Percentiles rank a stretch among this genome's conserved stretches.
Conservation (phyloP, 2,797 vertebrate genomes). For the Rhinichthys osculus region DNA sequence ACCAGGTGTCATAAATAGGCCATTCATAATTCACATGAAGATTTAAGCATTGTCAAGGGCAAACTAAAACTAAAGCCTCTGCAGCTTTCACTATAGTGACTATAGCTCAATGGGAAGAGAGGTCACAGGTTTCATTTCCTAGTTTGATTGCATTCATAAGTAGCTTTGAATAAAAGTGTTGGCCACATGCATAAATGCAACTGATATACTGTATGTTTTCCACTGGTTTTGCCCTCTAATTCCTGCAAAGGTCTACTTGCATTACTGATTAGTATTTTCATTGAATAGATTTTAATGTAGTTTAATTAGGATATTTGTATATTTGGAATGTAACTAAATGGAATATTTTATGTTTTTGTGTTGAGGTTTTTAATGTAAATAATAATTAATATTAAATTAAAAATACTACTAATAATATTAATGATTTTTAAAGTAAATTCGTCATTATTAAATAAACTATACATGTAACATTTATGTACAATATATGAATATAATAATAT, state of each 20-base stretch:
- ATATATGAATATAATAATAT: no score
- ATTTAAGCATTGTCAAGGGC: conserved; percentile 48
- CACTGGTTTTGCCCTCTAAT: background rate
- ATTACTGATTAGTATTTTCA: background rate
- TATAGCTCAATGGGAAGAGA: background rate
- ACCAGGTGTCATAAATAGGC: conserved; percentile 45
- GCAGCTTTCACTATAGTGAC: background rate
- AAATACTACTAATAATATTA: no score
- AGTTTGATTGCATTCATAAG: background rate
- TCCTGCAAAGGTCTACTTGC: background rate
- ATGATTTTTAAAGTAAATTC: no score
- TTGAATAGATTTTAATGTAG: background rate
- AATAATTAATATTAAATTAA: no score
- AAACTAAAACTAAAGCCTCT: conserved; percentile 24
- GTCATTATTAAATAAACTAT: no score
- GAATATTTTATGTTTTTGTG: background rate
- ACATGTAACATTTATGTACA: no score
- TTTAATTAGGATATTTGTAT: background rate
- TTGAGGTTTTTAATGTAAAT: background rate
- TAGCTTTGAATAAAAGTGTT: background rate
- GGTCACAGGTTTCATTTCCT: background rate
- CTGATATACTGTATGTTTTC: background rate
- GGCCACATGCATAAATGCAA: background rate
- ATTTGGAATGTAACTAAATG: background rate
- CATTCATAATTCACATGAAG: conserved; percentile 56